phyloP scores from a whole-genome alignment of 2,797 vertebrate genomes.

The Bovichtus diacanthus region DNA sequence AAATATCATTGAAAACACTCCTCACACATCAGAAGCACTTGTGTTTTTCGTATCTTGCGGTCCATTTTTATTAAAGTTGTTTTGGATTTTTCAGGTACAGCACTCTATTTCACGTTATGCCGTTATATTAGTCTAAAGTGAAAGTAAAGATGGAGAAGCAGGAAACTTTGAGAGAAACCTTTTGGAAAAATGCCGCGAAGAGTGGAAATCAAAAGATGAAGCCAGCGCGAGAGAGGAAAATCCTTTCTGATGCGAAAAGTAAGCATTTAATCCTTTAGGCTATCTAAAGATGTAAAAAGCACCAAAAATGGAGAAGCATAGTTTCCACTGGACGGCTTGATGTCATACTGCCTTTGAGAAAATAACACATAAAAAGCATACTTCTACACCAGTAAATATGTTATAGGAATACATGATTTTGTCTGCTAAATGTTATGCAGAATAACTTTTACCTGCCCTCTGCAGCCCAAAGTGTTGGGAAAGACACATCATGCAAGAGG shows the following conservation, averaged over 20 bases:
- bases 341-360: background rate
- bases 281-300: background rate
- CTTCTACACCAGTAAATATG: background rate
- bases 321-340: background rate
- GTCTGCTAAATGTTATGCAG: background rate
- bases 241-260: conserved; percentile 51
- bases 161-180: conserved; percentile 36
- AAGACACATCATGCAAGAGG: background rate
- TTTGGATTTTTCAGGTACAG: background rate
- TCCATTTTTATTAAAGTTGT: background rate
- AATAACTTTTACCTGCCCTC: background rate
- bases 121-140: conserved; percentile 19
- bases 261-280: background rate
- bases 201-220: conserved; percentile 47
- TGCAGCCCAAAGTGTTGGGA: background rate
- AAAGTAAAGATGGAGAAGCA: conserved; percentile 46
- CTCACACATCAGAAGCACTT: background rate
- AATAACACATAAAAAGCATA: background rate
- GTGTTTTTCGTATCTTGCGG: background rate
- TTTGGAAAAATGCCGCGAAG: conserved; percentile 29
- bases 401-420: background rate
- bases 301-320: background rate
- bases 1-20: background rate
- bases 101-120: background rate
- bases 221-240: conserved; percentile 57